Percentiles rank a stretch among this genome's conserved stretches.
Conservation (phyloP, 2,888 invertebrate genomes). For the Morpho achilles region DNA sequence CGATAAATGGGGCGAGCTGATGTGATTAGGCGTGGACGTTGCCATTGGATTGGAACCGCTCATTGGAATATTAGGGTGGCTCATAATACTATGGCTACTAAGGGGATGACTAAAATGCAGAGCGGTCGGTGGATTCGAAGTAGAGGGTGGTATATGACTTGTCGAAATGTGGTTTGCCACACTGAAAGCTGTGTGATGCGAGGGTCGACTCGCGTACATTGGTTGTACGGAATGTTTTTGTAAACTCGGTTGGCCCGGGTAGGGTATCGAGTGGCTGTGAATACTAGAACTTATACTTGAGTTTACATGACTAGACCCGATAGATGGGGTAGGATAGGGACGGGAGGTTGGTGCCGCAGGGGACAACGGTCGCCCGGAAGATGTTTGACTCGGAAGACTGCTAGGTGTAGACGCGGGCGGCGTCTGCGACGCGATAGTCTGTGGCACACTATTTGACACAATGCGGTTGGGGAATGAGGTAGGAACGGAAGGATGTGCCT, state of each 20-base stretch:
- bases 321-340: constrained; percentile 61
- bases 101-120: constrained; percentile 56
- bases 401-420: constrained; percentile 52
- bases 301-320: constrained; percentile 76
- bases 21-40: constrained; percentile 52
- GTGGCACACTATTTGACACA: constrained; percentile 43
- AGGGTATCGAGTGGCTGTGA: constrained; percentile 65
- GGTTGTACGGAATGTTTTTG: constrained; percentile 74
- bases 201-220: constrained; percentile 60
- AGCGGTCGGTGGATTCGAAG: constrained; percentile 55
- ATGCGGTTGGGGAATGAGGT: constrained; percentile 62
- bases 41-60: constrained; percentile 46
- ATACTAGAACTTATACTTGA: constrained; percentile 68
- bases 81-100: constrained; percentile 62
- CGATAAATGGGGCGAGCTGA: constrained; percentile 47
- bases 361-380: constrained; percentile 55
- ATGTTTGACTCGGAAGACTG: constrained; percentile 68
- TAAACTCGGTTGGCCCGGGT: constrained; percentile 68
- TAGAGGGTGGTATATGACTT: constrained; percentile 78
- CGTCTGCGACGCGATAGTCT: constrained; percentile 48
- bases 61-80: constrained; percentile 51
- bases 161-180: constrained; percentile 68
- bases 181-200: constrained; percentile 65
- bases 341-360: constrained; percentile 59
- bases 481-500: constrained; percentile 55